phyloP scores from a whole-genome alignment of 2,888 invertebrate genomes.

The Drosophila infuscata region DNA sequence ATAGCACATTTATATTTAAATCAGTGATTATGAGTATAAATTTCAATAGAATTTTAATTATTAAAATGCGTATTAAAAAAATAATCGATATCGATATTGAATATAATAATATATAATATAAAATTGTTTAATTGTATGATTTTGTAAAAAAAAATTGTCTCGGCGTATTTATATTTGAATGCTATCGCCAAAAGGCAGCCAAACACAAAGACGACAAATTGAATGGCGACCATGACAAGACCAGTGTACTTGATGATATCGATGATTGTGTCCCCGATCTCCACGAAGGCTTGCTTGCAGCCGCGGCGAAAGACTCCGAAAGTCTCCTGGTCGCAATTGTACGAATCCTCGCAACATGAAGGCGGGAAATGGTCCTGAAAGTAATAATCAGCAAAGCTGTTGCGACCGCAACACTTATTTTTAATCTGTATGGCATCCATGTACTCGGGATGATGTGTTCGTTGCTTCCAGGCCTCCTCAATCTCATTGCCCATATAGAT shows the following conservation, averaged over 20 bases:
- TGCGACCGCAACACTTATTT: conserved; percentile 83
- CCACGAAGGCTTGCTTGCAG: conserved; percentile 84
- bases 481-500: conserved; percentile 86
- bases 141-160: conserved; percentile 74
- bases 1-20: conserved; percentile 60
- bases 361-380: conserved; percentile 82
- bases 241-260: conserved; percentile 89
- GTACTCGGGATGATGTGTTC: conserved; percentile 80
- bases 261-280: conserved; percentile 85
- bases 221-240: conserved; percentile 88
- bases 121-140: conserved; percentile 14
- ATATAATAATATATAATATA: conserved; percentile 16
- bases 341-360: conserved; percentile 80
- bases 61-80: conserved; percentile 19
- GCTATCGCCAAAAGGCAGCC: conserved; percentile 94
- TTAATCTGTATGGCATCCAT: conserved; percentile 84
- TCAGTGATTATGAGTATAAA: conserved; percentile 40
- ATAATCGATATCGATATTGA: conserved; percentile 34
- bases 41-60: conserved; percentile 26
- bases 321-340: conserved; percentile 74
- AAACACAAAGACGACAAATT: conserved; percentile 92
- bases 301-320: conserved; percentile 79
- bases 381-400: conserved; percentile 75
- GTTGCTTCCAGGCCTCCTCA: conserved; percentile 84
- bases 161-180: conserved; percentile 93